phyloP scores from a whole-genome alignment of 2,113 vertebrate genomes.

The Shinisaurus crocodilurus region DNA sequence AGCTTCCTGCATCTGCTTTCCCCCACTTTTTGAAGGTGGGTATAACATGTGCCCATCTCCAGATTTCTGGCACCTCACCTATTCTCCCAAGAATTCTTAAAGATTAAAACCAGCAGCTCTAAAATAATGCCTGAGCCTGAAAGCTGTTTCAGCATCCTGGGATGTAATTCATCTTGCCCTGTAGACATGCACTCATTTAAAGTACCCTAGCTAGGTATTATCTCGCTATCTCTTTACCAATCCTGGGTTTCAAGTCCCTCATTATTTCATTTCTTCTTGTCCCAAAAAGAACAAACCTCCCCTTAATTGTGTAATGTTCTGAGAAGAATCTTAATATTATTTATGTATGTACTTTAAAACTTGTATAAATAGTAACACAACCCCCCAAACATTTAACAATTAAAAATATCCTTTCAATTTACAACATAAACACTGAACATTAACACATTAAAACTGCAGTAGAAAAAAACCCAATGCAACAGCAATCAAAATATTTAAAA shows the following conservation, averaged over 20 bases:
- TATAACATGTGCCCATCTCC: neutral
- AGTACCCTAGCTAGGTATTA: neutral
- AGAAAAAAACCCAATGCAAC: neutral
- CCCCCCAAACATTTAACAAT: no score
- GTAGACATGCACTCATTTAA: neutral
- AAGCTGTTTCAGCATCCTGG: neutral
- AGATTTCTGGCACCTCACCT: neutral
- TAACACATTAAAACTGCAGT: neutral
- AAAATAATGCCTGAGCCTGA: neutral
- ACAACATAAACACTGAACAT: neutral
- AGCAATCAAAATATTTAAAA: neutral
- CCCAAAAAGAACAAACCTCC: no score
- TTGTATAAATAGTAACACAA: no score
- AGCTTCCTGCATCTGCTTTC: neutral
- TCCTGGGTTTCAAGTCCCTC: no score
- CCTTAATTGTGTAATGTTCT: neutral
- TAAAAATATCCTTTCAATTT: neutral
- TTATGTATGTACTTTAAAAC: neutral
- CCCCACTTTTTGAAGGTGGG: neutral
- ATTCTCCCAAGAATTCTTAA: neutral
- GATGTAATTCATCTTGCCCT: neutral
- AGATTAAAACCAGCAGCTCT: neutral
- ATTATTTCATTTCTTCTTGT: no score
- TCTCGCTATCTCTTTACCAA: neutral
- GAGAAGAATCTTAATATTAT: neutral